These are phyloP conservation scores for Aporophyla nigra DNA, from an alignment of 2,888 invertebrate species.

Conservation along the genomic window DNA sequence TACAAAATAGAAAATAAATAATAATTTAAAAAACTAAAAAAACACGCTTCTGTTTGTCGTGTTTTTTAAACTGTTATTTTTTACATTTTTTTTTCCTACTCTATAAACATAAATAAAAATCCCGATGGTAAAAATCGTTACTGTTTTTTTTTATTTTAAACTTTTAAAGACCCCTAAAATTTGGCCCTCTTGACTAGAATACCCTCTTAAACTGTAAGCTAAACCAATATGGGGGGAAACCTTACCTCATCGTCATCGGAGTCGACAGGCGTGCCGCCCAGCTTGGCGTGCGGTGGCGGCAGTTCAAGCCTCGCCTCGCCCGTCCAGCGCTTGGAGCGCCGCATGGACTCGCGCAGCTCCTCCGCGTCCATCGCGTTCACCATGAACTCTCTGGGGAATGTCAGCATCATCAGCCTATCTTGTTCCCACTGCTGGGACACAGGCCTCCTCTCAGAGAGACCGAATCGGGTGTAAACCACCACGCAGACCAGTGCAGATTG, in stretches of 20 bases:
- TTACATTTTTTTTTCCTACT: too few species aligned
- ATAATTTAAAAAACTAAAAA: too few species aligned
- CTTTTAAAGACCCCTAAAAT: too few species aligned
- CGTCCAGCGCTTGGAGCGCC: slow-evolving; percentile 92
- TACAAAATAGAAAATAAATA: too few species aligned
- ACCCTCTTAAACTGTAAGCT: not conserved
- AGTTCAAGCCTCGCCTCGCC: slow-evolving; percentile 82
- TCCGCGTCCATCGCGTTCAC: slow-evolving; percentile 97
- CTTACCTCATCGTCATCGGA: slow-evolving; percentile 93
- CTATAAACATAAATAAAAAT: too few species aligned
- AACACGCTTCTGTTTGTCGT: too few species aligned
- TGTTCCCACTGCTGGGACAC: not conserved
- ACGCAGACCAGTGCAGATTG: not conserved
- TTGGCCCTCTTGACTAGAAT: too few species aligned
- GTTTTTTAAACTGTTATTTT: too few species aligned
- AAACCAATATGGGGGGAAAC: not conserved
- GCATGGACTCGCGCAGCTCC: slow-evolving; percentile 94
- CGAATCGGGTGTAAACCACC: not conserved
- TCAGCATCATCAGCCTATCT: too few species aligned
- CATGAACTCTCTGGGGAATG: slow-evolving; percentile 93
- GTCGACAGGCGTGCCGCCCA: slow-evolving; percentile 90
- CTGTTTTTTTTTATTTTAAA: too few species aligned
- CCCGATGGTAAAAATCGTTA: too few species aligned
- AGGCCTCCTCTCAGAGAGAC: not conserved
- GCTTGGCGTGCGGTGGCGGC: slow-evolving; percentile 84